Base-by-base conservation (phyloP, 2,113 vertebrate genomes). In the Dromas ardeola region DNA sequence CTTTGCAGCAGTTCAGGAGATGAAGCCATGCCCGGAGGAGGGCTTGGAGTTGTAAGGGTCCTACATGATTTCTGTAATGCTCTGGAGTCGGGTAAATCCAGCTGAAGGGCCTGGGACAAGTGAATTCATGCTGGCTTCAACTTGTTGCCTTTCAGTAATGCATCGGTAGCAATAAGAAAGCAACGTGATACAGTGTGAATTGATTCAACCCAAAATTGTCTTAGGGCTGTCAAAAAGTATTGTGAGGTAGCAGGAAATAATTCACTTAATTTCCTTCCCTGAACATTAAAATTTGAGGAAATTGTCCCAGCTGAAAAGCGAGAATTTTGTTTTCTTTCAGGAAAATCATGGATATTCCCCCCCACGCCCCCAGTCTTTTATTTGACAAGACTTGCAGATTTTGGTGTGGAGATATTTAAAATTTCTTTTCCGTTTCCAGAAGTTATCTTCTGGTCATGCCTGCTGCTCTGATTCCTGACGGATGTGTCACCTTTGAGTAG, bases 41-140 rank as follows among this genome's bases (percentile, higher is more conserved):
- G 20, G 38, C 23, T 49, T 15, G 36, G 74, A 16, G 59, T 16
- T 42, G 22, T 43, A 29, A 40, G 38, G 42, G 20, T 6, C 19
- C 9, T 50, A 1, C 1, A 0, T 40, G 50, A 6, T 53, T 56
- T 53, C 38, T 66, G n/a, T 14, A 23, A 1, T 49, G 38, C 56
- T 53, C 55, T 38, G 3, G 16, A 23, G 9, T 34, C 6, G 9
- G n/a, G 11, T 9, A 18, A 49, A 42, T 43, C 32, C 1, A 70
- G 32, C 50, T 40, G 25, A 47, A 73, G 65, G 16, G 38, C 38
- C 49, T 62, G 70, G 10, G 63, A 14, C 59, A 45, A 43, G 42
- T 15, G 45, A 29, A 77, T 5, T 50, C 18, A 13, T 7, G 11
- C 18, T 49, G 76, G 8, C 56, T 71, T 40, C 58, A 20, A 18